phyloP scores from a whole-genome alignment of 2,113 vertebrate genomes.

The Gymnorhina tibicen region DNA sequence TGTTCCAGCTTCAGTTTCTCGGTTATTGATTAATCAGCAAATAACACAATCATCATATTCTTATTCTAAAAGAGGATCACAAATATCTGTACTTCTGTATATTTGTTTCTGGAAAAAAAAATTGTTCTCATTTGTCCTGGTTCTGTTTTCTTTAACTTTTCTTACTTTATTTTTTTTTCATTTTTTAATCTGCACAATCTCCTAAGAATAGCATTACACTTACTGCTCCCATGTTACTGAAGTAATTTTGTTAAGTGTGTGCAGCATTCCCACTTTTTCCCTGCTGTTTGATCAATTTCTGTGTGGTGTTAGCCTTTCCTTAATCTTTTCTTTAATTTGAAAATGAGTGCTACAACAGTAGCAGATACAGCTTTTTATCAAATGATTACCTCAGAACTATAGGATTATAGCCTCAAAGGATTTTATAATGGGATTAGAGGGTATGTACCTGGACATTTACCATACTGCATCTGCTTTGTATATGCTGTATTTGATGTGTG shows the following conservation, averaged over 20 bases:
- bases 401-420: slow-evolving; percentile 12
- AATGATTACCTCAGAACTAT: background rate
- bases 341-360: background rate
- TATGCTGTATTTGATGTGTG: background rate
- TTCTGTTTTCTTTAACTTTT: background rate
- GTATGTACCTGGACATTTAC: background rate
- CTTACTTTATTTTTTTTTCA: background rate
- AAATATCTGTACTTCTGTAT: background rate
- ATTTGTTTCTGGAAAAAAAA: background rate
- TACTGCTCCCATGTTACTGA: background rate
- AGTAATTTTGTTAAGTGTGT: background rate
- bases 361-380: background rate
- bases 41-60: background rate
- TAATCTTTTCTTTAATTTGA: slow-evolving; percentile 18
- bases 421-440: slow-evolving; percentile 24
- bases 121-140: background rate
- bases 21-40: background rate
- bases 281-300: background rate
- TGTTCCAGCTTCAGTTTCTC: background rate
- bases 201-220: background rate
- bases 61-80: background rate
- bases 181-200: background rate
- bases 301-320: background rate
- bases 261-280: background rate
- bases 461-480: background rate